Conservation (phyloP, 2,888 invertebrate genomes). For the Lasioglossum vierecki region DNA sequence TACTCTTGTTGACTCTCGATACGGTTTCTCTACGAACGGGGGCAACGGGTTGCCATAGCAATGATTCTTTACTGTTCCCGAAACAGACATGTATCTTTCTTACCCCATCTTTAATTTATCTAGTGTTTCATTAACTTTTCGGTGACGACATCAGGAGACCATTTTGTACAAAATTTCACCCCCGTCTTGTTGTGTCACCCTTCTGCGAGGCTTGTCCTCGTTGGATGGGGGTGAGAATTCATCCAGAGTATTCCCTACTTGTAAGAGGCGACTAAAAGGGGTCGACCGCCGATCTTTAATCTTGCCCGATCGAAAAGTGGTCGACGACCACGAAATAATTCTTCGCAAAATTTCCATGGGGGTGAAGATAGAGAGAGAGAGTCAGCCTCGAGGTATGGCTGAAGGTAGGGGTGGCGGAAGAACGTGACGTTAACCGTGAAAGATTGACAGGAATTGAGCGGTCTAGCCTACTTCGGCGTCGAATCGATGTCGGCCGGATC, state of each 20-base stretch:
- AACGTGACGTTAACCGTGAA: conserved; percentile 40
- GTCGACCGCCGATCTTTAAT: conserved; percentile 36
- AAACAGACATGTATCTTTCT: background rate
- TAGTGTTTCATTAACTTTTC: background rate
- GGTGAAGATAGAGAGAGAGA: background rate
- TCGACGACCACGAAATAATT: conserved; percentile 2
- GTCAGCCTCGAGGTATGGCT: background rate
- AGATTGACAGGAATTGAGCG: conserved; percentile 57
- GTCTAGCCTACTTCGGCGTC: conserved; percentile 44
- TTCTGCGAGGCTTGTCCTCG: background rate
- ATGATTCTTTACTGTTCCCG: background rate
- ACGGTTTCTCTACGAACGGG: background rate
- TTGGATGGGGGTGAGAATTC: background rate
- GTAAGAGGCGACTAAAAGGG: conserved; percentile 31
- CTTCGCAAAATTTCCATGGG: background rate
- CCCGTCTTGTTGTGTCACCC: no score
- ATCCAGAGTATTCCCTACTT: background rate
- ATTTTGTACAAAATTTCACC: background rate
- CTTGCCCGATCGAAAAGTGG: background rate
- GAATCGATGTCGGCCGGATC: conserved; percentile 37
- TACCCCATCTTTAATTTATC: background rate
- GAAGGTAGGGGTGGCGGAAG: background rate
- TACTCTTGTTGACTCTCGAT: conserved; percentile 9
- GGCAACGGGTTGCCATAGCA: background rate
- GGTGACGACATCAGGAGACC: background rate